phyloP scores from a whole-genome alignment of 2,888 invertebrate genomes.

The Bombyx huttoni region DNA sequence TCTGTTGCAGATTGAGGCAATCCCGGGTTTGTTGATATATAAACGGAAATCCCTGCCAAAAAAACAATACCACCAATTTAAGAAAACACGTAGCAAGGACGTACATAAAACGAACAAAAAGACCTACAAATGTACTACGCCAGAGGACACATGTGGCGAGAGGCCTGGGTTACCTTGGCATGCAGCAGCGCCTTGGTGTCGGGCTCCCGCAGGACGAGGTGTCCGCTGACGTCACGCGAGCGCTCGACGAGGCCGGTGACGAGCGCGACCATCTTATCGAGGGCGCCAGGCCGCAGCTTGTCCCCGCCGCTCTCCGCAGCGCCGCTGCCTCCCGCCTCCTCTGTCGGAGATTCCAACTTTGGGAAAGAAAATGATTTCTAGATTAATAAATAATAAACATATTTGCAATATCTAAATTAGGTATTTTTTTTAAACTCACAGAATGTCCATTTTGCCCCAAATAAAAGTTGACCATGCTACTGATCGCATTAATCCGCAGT shows the following conservation, averaged over 20 bases:
- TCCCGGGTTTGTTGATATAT: constrained; percentile 95
- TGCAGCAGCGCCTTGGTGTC: constrained; percentile 89
- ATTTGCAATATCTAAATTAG: too few relatives aligned
- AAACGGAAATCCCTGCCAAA: constrained; percentile 89
- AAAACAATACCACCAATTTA: not conserved
- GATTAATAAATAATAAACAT: too few relatives aligned
- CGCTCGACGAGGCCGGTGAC: constrained; percentile 91
- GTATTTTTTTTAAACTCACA: constrained; percentile 20
- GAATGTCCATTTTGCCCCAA: constrained; percentile 78
- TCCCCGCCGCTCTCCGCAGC: constrained; percentile 50
- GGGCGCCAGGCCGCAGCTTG: constrained; percentile 89
- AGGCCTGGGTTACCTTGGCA: constrained; percentile 75
- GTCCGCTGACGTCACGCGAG: constrained; percentile 83
- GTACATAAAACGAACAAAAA: too few relatives aligned
- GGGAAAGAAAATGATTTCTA: not conserved
- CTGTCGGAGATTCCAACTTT: constrained; percentile 52
- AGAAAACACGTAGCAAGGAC: too few relatives aligned
- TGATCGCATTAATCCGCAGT: constrained; percentile 88
- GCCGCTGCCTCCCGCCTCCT: constrained; percentile 48
- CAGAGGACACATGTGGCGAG: too few relatives aligned
- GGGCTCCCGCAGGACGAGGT: constrained; percentile 80
- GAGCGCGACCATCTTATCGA: constrained; percentile 96
- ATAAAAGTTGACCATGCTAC: constrained; percentile 93
- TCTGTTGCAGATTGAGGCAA: constrained; percentile 92
- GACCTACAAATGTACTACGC: too few relatives aligned